Conservation (phyloP, 2,888 invertebrate species). For the Pammene fasciana region DNA sequence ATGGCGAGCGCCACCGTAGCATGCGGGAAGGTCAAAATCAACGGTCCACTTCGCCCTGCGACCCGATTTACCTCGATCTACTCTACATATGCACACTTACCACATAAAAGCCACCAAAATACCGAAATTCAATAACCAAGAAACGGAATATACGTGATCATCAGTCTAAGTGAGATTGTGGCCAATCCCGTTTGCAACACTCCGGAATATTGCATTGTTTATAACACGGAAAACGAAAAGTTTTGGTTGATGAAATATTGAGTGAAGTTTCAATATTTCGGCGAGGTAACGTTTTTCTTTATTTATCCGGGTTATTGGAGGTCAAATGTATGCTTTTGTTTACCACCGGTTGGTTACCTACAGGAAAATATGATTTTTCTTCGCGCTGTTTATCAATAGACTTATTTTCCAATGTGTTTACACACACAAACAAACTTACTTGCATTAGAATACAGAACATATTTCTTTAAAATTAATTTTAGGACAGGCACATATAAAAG, state of each 20-base stretch:
- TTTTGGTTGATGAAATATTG: slow-evolving; percentile 33
- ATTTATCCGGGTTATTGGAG: slow-evolving; percentile 16
- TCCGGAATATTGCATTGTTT: slow-evolving; percentile 44
- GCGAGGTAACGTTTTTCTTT: slow-evolving; percentile 3
- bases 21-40: no score
- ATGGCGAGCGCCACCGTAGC: no score
- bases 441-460: no score
- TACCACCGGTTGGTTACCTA: not conserved
- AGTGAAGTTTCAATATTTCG: slow-evolving; percentile 23
- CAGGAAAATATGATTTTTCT: not conserved
- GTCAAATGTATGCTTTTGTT: not conserved
- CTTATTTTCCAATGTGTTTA: no score
- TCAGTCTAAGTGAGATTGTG: slow-evolving; percentile 52
- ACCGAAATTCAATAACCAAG: slow-evolving; percentile 42
- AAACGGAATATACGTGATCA: slow-evolving; percentile 45
- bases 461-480: no score
- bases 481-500: no score
- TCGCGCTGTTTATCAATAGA: no score
- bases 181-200: slow-evolving; percentile 43
- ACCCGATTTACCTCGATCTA: no score
- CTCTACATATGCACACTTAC: no score
- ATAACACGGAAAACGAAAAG: slow-evolving; percentile 33
- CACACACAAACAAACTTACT: no score
- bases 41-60: no score
- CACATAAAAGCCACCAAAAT: slow-evolving; percentile 10